A percentile compares a stretch with the other conserved stretches of the same genome.
Evolutionary conservation across 1,140 invertebrate species (phyloP).

Genomic region (Tetragonula clypearis): DNA sequence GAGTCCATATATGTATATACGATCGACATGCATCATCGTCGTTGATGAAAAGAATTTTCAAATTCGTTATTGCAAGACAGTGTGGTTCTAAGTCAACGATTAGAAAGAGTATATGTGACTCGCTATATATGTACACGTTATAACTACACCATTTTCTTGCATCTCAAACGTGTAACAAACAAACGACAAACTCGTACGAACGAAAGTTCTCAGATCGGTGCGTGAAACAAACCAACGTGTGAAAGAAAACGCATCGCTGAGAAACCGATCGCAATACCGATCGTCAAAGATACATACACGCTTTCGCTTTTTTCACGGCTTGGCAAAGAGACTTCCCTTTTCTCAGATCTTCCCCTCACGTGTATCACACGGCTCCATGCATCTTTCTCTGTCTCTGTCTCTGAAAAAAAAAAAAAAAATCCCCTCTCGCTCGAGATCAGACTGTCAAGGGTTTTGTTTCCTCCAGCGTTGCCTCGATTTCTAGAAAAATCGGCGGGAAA

Average conservation of each 20-base stretch:
- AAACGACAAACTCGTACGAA: background rate
- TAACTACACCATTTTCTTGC: too few relatives aligned
- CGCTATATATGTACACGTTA: too few relatives aligned
- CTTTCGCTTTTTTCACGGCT: slow-evolving; percentile 50
- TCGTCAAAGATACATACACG: slow-evolving; percentile 35
- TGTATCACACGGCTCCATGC: slow-evolving; percentile 2
- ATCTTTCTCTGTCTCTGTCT: background rate
- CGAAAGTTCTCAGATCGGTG: background rate
- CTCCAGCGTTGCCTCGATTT: slow-evolving; percentile 6
- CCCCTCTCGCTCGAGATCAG: background rate
- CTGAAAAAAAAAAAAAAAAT: background rate
- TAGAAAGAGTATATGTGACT: too few relatives aligned
- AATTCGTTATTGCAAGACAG: too few relatives aligned
- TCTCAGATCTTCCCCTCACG: background rate
- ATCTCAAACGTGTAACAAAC: too few relatives aligned
- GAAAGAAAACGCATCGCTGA: background rate
- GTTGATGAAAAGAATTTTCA: too few relatives aligned
- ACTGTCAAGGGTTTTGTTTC: background rate
- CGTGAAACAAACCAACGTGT: background rate
- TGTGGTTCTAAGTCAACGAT: too few relatives aligned
- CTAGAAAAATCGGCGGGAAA: background rate
- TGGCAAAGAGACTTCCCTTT: slow-evolving; percentile 24
- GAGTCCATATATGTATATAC: too few relatives aligned
- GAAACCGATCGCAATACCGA: slow-evolving; percentile 6
- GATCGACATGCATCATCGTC: too few relatives aligned